Evolutionary conservation across 2,797 vertebrate genomes (phyloP).

Genomic region (Chiloscyllium punctatum): DNA sequence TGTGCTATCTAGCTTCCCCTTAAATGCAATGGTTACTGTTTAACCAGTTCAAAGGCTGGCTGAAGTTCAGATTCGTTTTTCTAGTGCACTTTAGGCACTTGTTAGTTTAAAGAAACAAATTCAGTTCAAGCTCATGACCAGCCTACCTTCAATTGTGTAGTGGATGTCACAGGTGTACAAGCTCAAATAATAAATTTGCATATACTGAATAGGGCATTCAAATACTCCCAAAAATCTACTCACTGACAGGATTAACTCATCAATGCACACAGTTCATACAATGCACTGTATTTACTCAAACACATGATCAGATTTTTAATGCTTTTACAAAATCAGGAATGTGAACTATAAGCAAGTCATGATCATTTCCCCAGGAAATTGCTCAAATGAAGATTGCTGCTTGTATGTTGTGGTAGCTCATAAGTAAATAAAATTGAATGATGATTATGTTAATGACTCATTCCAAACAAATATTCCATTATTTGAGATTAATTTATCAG

Average conservation of each 20-base stretch:
- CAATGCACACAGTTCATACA: background rate
- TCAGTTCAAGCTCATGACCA: background rate
- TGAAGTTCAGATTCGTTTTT: conserved; percentile 18
- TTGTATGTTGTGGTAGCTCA: background rate
- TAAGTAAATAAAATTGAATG: background rate
- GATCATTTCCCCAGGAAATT: background rate
- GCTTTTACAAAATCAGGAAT: background rate
- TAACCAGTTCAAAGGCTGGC: background rate
- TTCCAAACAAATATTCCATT: background rate
- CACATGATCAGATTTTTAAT: background rate
- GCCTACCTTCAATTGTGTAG: background rate
- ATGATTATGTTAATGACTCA: background rate
- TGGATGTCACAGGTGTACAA: background rate
- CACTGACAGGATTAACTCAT: background rate
- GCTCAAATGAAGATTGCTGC: background rate
- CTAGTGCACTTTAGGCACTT: background rate
- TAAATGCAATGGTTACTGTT: background rate
- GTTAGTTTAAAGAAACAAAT: conserved; percentile 1
- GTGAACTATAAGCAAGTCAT: background rate
- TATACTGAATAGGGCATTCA: background rate
- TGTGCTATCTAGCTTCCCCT: background rate
- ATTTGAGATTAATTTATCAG: background rate
- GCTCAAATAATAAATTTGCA: background rate
- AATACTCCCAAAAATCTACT: background rate
- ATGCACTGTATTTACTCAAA: background rate